Base-by-base conservation (phyloP, 1,140 invertebrate genomes). In the Agrypnia vestita region DNA sequence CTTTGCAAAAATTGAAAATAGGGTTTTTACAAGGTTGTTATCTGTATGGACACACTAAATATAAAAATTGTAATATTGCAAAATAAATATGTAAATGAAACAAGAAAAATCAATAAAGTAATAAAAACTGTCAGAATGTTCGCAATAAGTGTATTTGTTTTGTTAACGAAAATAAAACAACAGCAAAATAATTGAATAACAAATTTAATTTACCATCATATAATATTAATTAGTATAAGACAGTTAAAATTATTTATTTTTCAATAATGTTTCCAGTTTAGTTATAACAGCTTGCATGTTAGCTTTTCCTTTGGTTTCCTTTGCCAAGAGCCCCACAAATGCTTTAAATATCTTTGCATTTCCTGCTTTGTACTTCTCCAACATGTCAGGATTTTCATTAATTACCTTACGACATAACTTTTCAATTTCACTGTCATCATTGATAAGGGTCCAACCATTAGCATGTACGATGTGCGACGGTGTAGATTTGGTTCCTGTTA, bases 261-360 rank as follows among this genome's bases (percentile, higher is more conserved):
- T 90, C 80, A 94, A 88, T 80, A 93, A 85, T 85, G 91, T 86
- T 87, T 93, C 90, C 85, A 95, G 85, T 83, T 91, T 91, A 81
- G 90, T 86, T 43, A 90, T 86, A 77, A 90, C 92, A 80, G 89
- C 74, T 69, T 86, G 87, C 93, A 95, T 94, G 84, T 96, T 92
- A 25, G 92, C 91, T 86, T 91, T 90, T 82, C 92, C 87, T 21
- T 92, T 84, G n/a, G 92, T 91, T 76, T 86, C 86, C 76, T 91
- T 92, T 49, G 86, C 89, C 43, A 94, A 87, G 80, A 90, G 85
- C n/a, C 91, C 91, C 43, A 93, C 84, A 53, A 96, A 90, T 61
- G 90, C 90, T 81, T 90, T 92, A 62, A 94, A 91, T 4, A 92
- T 90, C 87, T 94, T 95, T 3, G 83, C 86, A 86, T 95, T 95